These are phyloP conservation scores for Camponotus floridanus DNA, from an alignment of 1,140 invertebrate genomes.

Conservation along the genomic window DNA sequence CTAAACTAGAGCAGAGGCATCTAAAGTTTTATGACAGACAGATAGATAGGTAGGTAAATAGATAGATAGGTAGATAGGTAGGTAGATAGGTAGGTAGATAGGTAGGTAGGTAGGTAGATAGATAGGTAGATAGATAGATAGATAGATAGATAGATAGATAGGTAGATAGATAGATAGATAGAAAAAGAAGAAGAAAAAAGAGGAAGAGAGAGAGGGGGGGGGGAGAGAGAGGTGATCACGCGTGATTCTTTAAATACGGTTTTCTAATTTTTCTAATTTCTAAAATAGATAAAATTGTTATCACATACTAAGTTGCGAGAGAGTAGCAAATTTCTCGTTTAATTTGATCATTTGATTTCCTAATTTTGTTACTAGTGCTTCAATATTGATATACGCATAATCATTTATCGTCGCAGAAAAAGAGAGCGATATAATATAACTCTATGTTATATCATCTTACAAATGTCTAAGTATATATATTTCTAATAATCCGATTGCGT, in stretches of 20 bases:
- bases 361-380: constrained; percentile 40
- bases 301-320: constrained; percentile 76
- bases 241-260: neutral
- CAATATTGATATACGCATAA: constrained; percentile 38
- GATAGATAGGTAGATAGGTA: neutral
- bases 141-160: neutral
- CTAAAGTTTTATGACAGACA: constrained; percentile 18
- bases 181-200: neutral
- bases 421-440: constrained; percentile 27
- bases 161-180: neutral
- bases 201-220: neutral
- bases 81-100: neutral
- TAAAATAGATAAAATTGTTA: constrained; percentile 67
- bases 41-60: neutral
- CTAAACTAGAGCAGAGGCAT: constrained; percentile 52
- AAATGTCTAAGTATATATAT: constrained; percentile 12
- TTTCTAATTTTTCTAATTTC: constrained; percentile 13
- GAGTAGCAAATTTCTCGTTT: constrained; percentile 60
- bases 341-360: constrained; percentile 34
- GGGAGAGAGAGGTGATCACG: neutral
- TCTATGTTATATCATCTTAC: constrained; percentile 23
- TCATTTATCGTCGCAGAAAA: constrained; percentile 31
- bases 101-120: neutral
- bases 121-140: neutral
- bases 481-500: neutral